A percentile compares a stretch with the other conserved stretches of the same genome.
Conservation (phyloP, 2,113 vertebrate genomes). For the Sinocyclocheilus anshuiensis region DNA sequence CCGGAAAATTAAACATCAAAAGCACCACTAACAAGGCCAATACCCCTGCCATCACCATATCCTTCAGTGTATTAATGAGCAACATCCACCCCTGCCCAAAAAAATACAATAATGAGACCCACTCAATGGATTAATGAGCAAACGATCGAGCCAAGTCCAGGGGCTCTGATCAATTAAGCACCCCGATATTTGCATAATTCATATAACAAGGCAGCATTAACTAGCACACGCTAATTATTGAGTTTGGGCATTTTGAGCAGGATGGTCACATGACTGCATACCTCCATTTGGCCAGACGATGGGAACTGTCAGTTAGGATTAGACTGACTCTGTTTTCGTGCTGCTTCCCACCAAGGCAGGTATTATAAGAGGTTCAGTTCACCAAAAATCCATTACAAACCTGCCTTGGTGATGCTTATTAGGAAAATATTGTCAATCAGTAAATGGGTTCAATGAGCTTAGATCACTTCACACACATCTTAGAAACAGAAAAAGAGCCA, state of each 20-base stretch:
- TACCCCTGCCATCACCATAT: slow-evolving; percentile 51
- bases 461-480: slow-evolving; percentile 8
- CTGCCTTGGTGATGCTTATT: slow-evolving; percentile 22
- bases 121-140: too few relatives aligned
- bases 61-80: too few relatives aligned
- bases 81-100: too few relatives aligned
- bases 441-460: slow-evolving; percentile 18
- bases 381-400: slow-evolving; percentile 27
- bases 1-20: slow-evolving; percentile 76
- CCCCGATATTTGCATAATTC: too few relatives aligned
- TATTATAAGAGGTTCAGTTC: slow-evolving; percentile 28
- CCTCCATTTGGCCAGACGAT: slow-evolving; percentile 23
- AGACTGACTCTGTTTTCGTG: slow-evolving; percentile 27
- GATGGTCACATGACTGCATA: slow-evolving; percentile 46
- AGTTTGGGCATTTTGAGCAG: too few relatives aligned
- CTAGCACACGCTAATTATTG: too few relatives aligned
- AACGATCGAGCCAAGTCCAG: too few relatives aligned
- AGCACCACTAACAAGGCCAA: slow-evolving; percentile 72
- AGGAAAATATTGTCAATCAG: slow-evolving; percentile 21
- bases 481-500: not conserved
- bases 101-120: too few relatives aligned
- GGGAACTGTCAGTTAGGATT: slow-evolving; percentile 54
- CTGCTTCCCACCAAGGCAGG: slow-evolving; percentile 21
- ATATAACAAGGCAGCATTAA: too few relatives aligned
- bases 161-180: too few relatives aligned